A percentile compares a stretch with the other conserved stretches of the same genome.
phyloP scores from a whole-genome alignment of 2,113 vertebrate species.

The Amia ocellicauda region DNA sequence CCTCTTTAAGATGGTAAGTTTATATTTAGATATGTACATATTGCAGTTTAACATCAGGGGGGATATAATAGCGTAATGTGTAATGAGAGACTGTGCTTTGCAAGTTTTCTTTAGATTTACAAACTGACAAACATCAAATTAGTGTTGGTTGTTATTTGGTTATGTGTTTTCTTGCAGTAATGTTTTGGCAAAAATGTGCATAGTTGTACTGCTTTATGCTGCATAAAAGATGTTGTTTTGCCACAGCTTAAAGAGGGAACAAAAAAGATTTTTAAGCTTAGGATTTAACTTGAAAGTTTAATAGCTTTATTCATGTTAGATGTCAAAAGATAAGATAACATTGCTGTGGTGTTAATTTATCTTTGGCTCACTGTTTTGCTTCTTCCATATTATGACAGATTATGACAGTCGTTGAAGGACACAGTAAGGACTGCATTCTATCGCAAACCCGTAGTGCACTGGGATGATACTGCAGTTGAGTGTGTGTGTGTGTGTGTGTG shows the following conservation, averaged over 20 bases:
- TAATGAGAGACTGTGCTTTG: too few species aligned
- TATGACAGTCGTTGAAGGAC: constrained; percentile 23
- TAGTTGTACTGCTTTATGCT: too few species aligned
- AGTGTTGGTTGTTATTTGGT: too few species aligned
- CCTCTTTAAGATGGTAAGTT: constrained; percentile 68
- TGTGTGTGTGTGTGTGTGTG: constrained; percentile 6
- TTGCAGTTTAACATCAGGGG: not conserved
- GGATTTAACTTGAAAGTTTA: not conserved
- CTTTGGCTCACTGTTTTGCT: constrained; percentile 4
- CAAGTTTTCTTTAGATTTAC: too few species aligned
- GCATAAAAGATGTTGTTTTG: not conserved
- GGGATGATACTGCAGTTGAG: constrained; percentile 19
- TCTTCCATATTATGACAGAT: constrained; percentile 3
- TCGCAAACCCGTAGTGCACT: constrained; percentile 8
- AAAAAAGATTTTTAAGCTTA: not conserved
- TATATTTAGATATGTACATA: not conserved
- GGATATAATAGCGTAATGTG: too few species aligned
- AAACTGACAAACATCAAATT: too few species aligned
- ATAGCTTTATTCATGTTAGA: not conserved
- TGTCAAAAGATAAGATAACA: not conserved
- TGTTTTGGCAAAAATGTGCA: too few species aligned
- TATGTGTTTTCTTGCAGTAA: too few species aligned
- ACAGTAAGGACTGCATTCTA: constrained; percentile 19
- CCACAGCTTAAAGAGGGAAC: not conserved
- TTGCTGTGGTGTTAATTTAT: constrained; percentile 1